Evolutionary conservation across 2,113 vertebrate genomes (phyloP).

Genomic region (Campylorhamphus procurvoides): DNA sequence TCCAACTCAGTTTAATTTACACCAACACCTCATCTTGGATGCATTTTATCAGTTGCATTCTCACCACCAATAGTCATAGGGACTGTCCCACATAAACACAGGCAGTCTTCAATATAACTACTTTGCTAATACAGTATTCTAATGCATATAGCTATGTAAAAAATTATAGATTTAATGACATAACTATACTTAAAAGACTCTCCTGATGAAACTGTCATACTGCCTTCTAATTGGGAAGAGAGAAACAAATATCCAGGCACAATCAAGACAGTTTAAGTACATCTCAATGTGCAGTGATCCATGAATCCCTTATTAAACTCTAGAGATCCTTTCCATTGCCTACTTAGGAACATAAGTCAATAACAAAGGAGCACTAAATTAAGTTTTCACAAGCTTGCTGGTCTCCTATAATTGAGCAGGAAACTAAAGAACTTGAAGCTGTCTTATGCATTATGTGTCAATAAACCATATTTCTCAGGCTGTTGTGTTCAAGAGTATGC

Average conservation of each 20-base stretch:
- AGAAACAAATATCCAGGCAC: background rate
- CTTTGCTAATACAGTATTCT: background rate
- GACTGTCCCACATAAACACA: background rate
- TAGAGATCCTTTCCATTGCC: background rate
- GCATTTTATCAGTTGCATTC: background rate
- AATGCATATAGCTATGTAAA: background rate
- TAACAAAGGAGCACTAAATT: slow-evolving; percentile 29
- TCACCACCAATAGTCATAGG: background rate
- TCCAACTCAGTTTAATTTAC: background rate
- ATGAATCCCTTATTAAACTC: slow-evolving; percentile 33
- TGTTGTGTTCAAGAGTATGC: background rate
- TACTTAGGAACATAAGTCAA: slow-evolving; percentile 14
- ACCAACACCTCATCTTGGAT: background rate
- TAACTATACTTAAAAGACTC: background rate
- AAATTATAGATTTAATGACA: background rate
- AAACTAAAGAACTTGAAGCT: background rate
- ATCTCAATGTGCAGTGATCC: slow-evolving; percentile 24
- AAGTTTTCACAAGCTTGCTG: background rate
- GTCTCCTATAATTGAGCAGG: background rate
- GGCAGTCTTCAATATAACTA: background rate
- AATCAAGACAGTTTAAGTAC: slow-evolving; percentile 18
- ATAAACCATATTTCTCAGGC: background rate
- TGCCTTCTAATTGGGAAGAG: background rate
- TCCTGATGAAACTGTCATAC: background rate
- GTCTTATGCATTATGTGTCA: background rate